Percentiles rank a stretch among this genome's conserved stretches.
Conservation (phyloP, 2,888 invertebrate species). For the Drosophila fungiperda region DNA sequence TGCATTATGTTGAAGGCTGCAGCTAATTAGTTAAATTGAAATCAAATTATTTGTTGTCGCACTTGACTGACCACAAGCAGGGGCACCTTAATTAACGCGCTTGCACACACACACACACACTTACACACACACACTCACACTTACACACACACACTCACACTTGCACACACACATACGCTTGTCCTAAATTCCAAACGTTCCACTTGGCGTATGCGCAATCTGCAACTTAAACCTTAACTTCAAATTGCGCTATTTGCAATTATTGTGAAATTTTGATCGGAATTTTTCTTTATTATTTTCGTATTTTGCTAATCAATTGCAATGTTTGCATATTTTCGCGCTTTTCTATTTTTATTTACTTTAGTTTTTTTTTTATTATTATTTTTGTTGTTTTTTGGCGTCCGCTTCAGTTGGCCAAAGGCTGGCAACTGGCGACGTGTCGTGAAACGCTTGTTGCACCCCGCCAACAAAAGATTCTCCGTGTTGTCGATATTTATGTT, state of each 20-base stretch:
- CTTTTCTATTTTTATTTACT: conserved; percentile 48
- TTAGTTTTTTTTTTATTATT: conserved; percentile 24
- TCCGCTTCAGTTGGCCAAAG: conserved; percentile 72
- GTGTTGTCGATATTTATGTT: conserved; percentile 30
- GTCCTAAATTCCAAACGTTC: conserved; percentile 10
- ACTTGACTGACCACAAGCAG: conserved; percentile 80
- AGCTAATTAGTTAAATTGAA: conserved; percentile 84
- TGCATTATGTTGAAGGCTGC: conserved; percentile 72
- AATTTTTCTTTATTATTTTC: conserved; percentile 54
- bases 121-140: conserved; percentile 5
- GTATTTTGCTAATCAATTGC: conserved; percentile 58
- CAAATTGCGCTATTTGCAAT: conserved; percentile 6
- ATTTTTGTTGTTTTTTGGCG: conserved; percentile 48
- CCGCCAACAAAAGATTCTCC: conserved; percentile 54
- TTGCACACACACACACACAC: conserved; percentile 38
- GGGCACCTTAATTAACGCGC: conserved; percentile 80
- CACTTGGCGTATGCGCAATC: conserved; percentile 52
- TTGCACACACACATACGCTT: conserved; percentile 39
- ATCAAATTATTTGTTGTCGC: conserved; percentile 84
- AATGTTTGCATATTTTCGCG: conserved; percentile 57
- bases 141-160: too few relatives aligned
- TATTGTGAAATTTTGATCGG: conserved; percentile 6
- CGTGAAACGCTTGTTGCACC: conserved; percentile 76
- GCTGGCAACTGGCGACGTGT: conserved; percentile 73
- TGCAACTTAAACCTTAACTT: conserved; percentile 12